phyloP scores from a whole-genome alignment of 2,797 vertebrate species.

The Spondyliosoma cantharus region DNA sequence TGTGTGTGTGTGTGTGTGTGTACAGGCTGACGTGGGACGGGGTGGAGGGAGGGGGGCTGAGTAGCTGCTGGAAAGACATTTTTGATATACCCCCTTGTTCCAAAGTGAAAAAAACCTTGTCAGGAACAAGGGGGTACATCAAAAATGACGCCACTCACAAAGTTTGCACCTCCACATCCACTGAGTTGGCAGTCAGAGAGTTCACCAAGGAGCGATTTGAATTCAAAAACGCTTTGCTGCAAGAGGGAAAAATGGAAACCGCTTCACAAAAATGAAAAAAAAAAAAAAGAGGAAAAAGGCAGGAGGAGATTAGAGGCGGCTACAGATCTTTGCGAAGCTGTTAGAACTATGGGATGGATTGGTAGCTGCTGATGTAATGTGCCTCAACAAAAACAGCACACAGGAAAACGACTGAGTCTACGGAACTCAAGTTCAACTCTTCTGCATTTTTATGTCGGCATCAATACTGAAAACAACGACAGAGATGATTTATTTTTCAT shows the following conservation, averaged over 20 bases:
- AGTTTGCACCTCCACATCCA: conserved; percentile 76
- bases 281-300: conserved; percentile 24
- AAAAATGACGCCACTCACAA: conserved; percentile 78
- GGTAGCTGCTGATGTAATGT: conserved; percentile 73
- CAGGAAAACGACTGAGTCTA: conserved; percentile 44
- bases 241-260: conserved; percentile 47
- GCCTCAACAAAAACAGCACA: conserved; percentile 65
- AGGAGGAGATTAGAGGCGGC: conserved; percentile 72
- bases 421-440: conserved; percentile 59
- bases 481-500: conserved; percentile 51
- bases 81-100: conserved; percentile 71
- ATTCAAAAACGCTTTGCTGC: conserved; percentile 67
- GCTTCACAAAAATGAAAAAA: conserved; percentile 47
- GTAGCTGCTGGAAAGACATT: conserved; percentile 66
- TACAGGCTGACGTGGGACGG: conserved; percentile 51
- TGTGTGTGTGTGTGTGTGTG: conserved; percentile 60
- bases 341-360: conserved; percentile 66
- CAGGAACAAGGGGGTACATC: conserved; percentile 79
- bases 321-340: conserved; percentile 73
- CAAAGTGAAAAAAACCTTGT: conserved; percentile 80
- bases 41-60: conserved; percentile 28
- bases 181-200: conserved; percentile 61
- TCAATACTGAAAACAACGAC: conserved; percentile 44
- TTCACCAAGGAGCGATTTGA: conserved; percentile 75
- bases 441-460: conserved; percentile 51